Base-by-base conservation (phyloP, 1,140 invertebrate genomes). In the Drosophila ironensis region DNA sequence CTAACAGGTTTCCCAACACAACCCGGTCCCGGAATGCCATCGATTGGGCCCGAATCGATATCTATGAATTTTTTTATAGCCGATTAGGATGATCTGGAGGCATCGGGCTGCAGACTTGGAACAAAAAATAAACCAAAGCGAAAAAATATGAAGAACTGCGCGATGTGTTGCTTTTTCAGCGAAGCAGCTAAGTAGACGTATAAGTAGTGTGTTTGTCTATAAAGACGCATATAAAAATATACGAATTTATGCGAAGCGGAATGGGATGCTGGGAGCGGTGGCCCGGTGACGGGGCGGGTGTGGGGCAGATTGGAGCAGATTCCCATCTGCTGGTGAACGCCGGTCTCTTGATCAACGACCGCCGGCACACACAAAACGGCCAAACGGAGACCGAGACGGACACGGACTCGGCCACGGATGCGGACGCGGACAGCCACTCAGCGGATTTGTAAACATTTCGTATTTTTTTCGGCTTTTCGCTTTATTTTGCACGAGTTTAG, bases 371-470 rank as follows among this genome's bases (percentile, higher is more conserved):
- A 40, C 74, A 56, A 51, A 53, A 44, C 27, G 42, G 14, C 45
- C 12, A 33, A 28, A 20, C 47, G 50, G 16, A 16, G 35, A 48
- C 60, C 25, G 28, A 40, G 20, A 33, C 47, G 35, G 37, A 38
- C 38, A 50, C 45, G 27, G 52, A 44, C 19, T 30, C 51, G 68
- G 56, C 38, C 44, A 48, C 51, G 25, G 12, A 28, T n/a, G n/a
- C 56, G 30, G 59, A 47, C 30, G 44, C 56, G 72, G 53, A 52
- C 77, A 54, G 71, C 63, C 70, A 84, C 81, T 86, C 81, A 72
- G 50, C 61, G 71, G 71, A 80, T 66, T 87, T 86, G 80, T 86
- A 86, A 86, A 86, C 80, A 86, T 74, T 86, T 87, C 50, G 54
- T 44, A 67, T 54, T 37, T 71, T 71, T 38, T 38, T 54, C 22